A percentile compares a stretch with the other conserved stretches of the same genome.
These are phyloP conservation scores for Heteromurus nitidus DNA, from an alignment of 2,888 invertebrate species.

Conservation along the genomic window DNA sequence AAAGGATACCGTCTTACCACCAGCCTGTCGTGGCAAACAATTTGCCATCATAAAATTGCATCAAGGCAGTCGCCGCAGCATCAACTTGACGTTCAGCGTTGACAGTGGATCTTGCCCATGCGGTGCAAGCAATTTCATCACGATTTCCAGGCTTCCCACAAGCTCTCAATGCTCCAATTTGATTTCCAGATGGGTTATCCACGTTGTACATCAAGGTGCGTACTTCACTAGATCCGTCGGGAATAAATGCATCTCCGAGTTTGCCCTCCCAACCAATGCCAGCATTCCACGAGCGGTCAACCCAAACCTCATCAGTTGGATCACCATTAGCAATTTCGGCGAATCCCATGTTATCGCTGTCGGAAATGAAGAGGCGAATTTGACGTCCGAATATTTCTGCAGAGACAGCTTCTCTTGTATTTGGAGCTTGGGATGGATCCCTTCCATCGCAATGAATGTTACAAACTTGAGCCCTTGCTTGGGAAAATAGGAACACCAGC, in stretches of 20 bases:
- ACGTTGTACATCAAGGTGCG: constrained; percentile 68
- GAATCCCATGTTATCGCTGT: constrained; percentile 69
- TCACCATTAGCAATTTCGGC: constrained; percentile 65
- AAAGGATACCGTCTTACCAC: constrained; percentile 61
- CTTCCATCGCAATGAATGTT: constrained; percentile 71
- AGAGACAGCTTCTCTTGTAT: constrained; percentile 50
- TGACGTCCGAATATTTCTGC: constrained; percentile 58
- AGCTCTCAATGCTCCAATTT: constrained; percentile 68
- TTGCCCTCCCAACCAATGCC: constrained; percentile 63
- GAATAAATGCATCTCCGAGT: constrained; percentile 62
- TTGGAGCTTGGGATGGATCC: constrained; percentile 43
- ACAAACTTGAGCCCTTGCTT: constrained; percentile 55
- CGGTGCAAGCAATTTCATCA: constrained; percentile 65
- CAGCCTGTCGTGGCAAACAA: constrained; percentile 66
- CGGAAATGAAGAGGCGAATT: constrained; percentile 65
- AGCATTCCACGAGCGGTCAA: constrained; percentile 69
- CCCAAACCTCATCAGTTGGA: constrained; percentile 68
- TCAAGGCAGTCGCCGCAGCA: constrained; percentile 69
- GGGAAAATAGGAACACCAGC: too few relatives aligned
- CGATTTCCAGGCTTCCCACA: constrained; percentile 67
- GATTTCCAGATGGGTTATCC: constrained; percentile 54
- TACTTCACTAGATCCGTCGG: constrained; percentile 31
- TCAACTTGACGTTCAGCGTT: constrained; percentile 61
- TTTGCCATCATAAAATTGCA: constrained; percentile 67
- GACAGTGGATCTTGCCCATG: constrained; percentile 65